These are phyloP conservation scores for Ascidia mentula DNA, from an alignment of 23 tunicate genomes.

Conservation along the genomic window DNA sequence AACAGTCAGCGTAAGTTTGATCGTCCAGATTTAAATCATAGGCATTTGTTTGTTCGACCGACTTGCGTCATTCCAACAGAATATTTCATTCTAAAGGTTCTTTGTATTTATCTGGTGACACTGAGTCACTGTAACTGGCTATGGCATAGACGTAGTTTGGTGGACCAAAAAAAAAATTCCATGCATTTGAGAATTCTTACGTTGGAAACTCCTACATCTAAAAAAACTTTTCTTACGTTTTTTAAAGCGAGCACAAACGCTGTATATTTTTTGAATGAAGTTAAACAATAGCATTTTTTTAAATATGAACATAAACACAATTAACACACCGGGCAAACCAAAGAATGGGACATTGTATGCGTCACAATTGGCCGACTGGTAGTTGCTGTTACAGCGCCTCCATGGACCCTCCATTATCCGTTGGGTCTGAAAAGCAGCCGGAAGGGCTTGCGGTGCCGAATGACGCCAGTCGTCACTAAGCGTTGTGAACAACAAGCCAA, in stretches of 20 bases:
- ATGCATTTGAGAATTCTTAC: not conserved
- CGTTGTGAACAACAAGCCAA: constrained; percentile 7
- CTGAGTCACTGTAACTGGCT: too few species aligned
- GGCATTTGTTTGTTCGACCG: not conserved
- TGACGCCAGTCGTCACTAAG: constrained; percentile 31
- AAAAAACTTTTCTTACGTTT: too few species aligned
- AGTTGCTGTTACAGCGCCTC: not conserved
- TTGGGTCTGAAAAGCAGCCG: not conserved
- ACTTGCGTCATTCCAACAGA: not conserved
- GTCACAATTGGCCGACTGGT: not conserved
- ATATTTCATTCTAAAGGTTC: not conserved
- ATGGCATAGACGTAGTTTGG: not conserved
- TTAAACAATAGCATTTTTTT: too few species aligned
- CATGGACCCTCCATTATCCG: not conserved
- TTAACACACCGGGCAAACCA: not conserved
- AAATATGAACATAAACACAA: too few species aligned
- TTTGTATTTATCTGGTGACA: too few species aligned
- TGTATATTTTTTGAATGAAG: too few species aligned
- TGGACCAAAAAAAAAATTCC: not conserved
- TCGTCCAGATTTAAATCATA: too few species aligned
- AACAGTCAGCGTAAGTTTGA: not conserved
- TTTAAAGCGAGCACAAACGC: too few species aligned
- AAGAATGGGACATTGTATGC: not conserved
- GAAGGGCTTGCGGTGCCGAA: not conserved
- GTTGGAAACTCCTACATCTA: too few species aligned